Evolutionary conservation across 1,140 invertebrate species (phyloP).

Genomic region (Bombus ignitus): DNA sequence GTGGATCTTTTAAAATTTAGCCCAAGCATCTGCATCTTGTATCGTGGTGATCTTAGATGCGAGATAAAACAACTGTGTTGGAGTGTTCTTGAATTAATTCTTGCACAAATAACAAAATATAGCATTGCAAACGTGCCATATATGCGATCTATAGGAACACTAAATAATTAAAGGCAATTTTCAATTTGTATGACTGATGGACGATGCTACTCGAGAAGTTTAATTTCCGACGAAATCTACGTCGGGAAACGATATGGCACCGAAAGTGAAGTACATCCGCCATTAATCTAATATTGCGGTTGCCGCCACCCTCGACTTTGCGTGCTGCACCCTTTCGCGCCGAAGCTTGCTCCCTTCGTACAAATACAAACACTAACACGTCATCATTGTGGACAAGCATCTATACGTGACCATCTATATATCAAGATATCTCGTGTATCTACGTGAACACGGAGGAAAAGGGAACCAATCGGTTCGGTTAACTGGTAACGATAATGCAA

Average conservation of each 20-base stretch:
- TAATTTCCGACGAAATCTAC: slow-evolving; percentile 51
- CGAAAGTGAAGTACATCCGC: slow-evolving; percentile 69
- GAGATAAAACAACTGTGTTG: slow-evolving; percentile 21
- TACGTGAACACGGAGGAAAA: slow-evolving; percentile 17
- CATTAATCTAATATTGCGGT: slow-evolving; percentile 76
- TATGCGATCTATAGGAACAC: neutral
- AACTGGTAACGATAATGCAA: slow-evolving; percentile 64
- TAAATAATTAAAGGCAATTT: neutral
- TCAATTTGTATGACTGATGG: slow-evolving; percentile 11
- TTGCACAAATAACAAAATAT: neutral
- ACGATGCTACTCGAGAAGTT: slow-evolving; percentile 25
- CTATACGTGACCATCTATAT: neutral
- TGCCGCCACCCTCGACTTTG: slow-evolving; percentile 67
- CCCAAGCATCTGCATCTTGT: slow-evolving; percentile 29
- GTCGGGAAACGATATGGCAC: slow-evolving; percentile 33
- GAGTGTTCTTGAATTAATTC: neutral
- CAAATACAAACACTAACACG: slow-evolving; percentile 46
- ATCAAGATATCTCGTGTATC: slow-evolving; percentile 8
- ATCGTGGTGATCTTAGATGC: slow-evolving; percentile 25
- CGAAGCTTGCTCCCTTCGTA: slow-evolving; percentile 56
- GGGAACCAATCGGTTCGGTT: slow-evolving; percentile 45
- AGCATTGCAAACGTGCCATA: neutral
- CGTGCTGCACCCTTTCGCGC: slow-evolving; percentile 65
- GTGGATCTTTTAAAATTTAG: slow-evolving; percentile 49
- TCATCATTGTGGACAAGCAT: slow-evolving; percentile 28